These are phyloP conservation scores for Nycteola revayana DNA, from an alignment of 2,888 invertebrate species.

Conservation along the genomic window DNA sequence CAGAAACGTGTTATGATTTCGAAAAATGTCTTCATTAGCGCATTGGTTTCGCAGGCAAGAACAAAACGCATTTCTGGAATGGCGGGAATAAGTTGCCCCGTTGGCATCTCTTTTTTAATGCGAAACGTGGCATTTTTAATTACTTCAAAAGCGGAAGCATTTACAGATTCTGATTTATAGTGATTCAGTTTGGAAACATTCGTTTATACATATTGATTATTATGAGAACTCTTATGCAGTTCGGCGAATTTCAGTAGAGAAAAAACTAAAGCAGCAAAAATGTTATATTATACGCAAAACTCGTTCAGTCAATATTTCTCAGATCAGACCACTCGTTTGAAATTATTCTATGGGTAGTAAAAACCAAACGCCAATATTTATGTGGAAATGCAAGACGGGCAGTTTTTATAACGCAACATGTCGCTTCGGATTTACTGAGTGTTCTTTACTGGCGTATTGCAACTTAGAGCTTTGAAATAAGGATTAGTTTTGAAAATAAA, in stretches of 20 bases:
- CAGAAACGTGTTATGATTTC: constrained; percentile 48
- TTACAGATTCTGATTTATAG: no score
- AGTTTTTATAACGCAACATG: constrained; percentile 50
- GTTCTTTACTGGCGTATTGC: constrained; percentile 15
- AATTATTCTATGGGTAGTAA: constrained; percentile 42
- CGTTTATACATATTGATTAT: no score
- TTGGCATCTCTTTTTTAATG: constrained; percentile 23
- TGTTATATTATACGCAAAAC: constrained; percentile 19
- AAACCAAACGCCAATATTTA: constrained; percentile 61
- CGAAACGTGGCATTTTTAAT: no score
- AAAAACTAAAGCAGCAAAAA: constrained; percentile 24
- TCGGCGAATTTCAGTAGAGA: no score
- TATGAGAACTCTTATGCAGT: no score
- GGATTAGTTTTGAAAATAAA: constrained; percentile 25
- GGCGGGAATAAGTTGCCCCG: constrained; percentile 29
- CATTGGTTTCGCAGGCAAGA: constrained; percentile 39
- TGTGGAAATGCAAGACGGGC: constrained; percentile 60
- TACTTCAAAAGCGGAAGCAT: no score
- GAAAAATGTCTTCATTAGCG: constrained; percentile 55
- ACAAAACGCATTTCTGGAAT: constrained; percentile 44
- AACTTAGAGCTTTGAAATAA: constrained; percentile 26
- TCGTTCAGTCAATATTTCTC: constrained; percentile 31
- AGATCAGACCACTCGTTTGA: constrained; percentile 38
- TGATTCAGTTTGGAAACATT: no score
- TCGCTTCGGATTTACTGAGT: constrained; percentile 41